These are phyloP conservation scores for Lynx canadensis DNA, from an alignment of 2,113 vertebrate species.

Conservation along the genomic window DNA sequence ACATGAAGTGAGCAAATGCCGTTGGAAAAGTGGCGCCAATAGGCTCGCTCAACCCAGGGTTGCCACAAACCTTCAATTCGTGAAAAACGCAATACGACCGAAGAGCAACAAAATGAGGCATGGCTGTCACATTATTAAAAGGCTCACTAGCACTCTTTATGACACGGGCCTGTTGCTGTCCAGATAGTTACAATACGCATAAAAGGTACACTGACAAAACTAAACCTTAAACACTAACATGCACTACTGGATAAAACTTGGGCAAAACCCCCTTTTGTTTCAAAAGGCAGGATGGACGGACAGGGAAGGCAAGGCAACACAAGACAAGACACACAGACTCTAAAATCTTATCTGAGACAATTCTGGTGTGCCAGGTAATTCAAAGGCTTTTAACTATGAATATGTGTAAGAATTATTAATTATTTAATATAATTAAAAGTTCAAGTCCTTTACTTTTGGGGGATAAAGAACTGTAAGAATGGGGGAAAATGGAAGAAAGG, in stretches of 20 bases:
- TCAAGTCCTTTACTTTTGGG: not conserved
- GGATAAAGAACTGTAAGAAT: not conserved
- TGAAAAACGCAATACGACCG: rapidly evolving
- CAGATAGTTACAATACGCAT: not conserved
- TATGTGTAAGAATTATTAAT: not conserved
- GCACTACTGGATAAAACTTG: not conserved
- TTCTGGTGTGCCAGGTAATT: not conserved
- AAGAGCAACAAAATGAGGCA: not conserved
- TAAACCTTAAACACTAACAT: not conserved
- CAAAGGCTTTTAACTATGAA: not conserved
- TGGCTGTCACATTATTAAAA: not conserved
- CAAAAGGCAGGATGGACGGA: not conserved
- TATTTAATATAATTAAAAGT: no score
- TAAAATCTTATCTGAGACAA: not conserved
- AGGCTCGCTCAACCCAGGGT: not conserved
- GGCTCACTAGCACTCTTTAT: not conserved
- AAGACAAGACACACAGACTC: not conserved
- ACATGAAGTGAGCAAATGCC: not conserved
- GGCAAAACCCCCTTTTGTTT: not conserved
- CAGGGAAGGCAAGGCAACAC: no score
- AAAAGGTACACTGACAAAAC: not conserved
- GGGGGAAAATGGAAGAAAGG: not conserved
- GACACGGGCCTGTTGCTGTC: not conserved
- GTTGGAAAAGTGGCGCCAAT: not conserved
- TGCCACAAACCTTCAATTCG: not conserved